Evolutionary conservation across 2,113 vertebrate species (phyloP).

Genomic region (Baryphthengus martii): DNA sequence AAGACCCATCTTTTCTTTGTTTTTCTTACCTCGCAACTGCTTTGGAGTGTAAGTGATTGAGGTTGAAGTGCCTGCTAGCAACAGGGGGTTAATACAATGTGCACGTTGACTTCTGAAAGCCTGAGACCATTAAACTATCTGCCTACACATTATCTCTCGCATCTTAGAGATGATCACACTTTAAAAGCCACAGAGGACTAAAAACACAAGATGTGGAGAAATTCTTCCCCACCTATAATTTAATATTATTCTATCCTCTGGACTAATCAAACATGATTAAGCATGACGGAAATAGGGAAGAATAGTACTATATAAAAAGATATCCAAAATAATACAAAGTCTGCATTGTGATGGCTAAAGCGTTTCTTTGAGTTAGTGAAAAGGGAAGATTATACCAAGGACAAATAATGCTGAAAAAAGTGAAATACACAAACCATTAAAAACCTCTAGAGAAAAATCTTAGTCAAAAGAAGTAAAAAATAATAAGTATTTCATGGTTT

Average conservation of each 20-base stretch:
- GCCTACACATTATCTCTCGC: background rate
- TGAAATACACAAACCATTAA: background rate
- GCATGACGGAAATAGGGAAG: background rate
- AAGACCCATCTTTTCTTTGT: background rate
- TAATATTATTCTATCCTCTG: background rate
- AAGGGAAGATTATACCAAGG: background rate
- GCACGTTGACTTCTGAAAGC: background rate
- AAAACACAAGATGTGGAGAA: background rate
- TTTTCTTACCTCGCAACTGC: background rate
- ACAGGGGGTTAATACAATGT: background rate
- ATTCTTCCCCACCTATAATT: rapidly evolving
- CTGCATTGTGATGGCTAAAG: background rate
- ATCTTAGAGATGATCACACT: background rate
- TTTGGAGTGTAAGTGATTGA: background rate
- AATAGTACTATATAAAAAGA: background rate
- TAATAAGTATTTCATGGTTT: background rate
- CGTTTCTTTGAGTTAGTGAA: background rate
- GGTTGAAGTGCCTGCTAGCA: background rate
- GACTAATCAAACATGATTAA: background rate
- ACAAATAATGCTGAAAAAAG: background rate
- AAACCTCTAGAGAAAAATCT: background rate
- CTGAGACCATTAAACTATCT: background rate
- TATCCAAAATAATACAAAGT: background rate
- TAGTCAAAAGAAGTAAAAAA: background rate
- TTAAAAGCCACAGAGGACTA: background rate